These are phyloP conservation scores for Tenthredo mesomela DNA, from an alignment of 2,888 invertebrate species.

Conservation along the genomic window DNA sequence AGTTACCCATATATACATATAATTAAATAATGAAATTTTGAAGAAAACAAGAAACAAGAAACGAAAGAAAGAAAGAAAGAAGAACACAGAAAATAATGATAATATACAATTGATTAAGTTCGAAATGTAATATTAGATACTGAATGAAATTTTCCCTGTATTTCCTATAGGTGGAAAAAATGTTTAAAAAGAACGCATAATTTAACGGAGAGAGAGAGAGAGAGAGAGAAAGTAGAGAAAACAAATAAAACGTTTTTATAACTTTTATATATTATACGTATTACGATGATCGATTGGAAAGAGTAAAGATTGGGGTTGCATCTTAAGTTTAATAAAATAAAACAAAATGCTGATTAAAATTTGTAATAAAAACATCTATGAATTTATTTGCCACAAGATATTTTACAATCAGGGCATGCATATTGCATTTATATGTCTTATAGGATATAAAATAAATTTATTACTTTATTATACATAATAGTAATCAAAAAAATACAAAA, in stretches of 20 bases:
- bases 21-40: background rate
- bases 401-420: background rate
- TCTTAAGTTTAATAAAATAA: constrained; percentile 67
- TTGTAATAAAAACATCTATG: constrained; percentile 54
- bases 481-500: constrained; percentile 33
- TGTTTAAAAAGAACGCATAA: background rate
- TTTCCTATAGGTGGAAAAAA: background rate
- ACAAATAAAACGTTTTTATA: constrained; percentile 70
- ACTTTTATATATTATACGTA: constrained; percentile 69
- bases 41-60: background rate
- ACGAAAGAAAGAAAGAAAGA: too few species aligned
- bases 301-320: constrained; percentile 64
- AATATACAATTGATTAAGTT: constrained; percentile 5
- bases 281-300: constrained; percentile 25
- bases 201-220: background rate
- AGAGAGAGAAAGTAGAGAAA: too few species aligned
- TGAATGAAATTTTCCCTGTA: background rate
- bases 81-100: background rate
- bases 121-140: background rate
- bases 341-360: constrained; percentile 67
- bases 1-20: background rate
- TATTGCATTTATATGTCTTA: too few species aligned
- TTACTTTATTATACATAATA: background rate
- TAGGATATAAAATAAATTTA: background rate
- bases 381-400: constrained; percentile 44